Base-by-base conservation (phyloP, 2,113 vertebrate species). In the Neomonachus schauinslandi region DNA sequence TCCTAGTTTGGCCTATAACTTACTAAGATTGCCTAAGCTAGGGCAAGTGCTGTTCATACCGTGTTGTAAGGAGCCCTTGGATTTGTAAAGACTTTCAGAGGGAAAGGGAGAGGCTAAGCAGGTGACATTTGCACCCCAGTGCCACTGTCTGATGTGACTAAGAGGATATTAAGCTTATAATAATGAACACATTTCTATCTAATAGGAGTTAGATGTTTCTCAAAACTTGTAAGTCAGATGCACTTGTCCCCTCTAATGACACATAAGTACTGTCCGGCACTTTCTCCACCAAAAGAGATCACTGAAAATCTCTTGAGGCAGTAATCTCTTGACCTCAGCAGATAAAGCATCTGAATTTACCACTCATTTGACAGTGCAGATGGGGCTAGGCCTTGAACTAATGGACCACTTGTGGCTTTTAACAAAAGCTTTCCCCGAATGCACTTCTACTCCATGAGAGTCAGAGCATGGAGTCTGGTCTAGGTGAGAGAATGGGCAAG, bases 151-250 rank as follows among this genome's bases (percentile, higher is more conserved):
- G n/a, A 81, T n/a, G n/a, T 92, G 69, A 94, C 59, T 55, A 33
- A 94, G 46, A 86, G 51, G 42, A 71, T 33, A 65, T 83, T 83
- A 92, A 9, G 7, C 8, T 82, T 89, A 24, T 21, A 57, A 46
- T 46, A 86, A 74, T 36, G 26, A 86, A 89, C 53, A 46, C 24
- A 79, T 71, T 90, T 89, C 19, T 92, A 33, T 36, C 49, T 93
- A 93, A 57, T 26, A 46, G 69, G 39, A 91, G 15, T 87, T 96
- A 63, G 49, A 81, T 13, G 2, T 36, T 59, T 77, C 84, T 95
- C 61, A 63, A 92, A 95, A 91, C 94, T 83, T 94, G 92, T 57
- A 93, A 89, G 57, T 90, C 61, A 71, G 81, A 57, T n/a, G 16
- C 11, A 80, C 5, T 61, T 82, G 59, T 77, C 71, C 18, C 39